Evolutionary conservation across 2,797 vertebrate species (phyloP).

Genomic region (Nothura maculosa): DNA sequence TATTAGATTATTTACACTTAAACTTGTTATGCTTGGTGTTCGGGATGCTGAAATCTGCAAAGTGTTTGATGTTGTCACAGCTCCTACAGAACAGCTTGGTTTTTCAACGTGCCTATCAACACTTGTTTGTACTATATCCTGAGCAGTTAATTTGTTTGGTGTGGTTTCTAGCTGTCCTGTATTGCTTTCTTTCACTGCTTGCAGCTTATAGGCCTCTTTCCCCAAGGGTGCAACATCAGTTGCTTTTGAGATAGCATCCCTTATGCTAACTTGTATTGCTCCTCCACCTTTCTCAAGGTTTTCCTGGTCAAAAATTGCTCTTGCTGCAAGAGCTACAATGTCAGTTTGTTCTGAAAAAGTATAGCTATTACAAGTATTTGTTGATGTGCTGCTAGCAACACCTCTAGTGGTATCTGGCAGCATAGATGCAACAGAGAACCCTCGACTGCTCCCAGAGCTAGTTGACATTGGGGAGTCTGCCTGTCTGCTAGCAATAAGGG

Average conservation of each 20-base stretch:
- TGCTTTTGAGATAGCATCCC: slow-evolving; percentile 70
- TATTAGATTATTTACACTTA: slow-evolving; percentile 95
- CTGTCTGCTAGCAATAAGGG: slow-evolving; percentile 85
- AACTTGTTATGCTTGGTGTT: slow-evolving; percentile 87
- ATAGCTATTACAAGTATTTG: slow-evolving; percentile 88
- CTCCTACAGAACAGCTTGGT: slow-evolving; percentile 80
- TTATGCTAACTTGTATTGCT: slow-evolving; percentile 58
- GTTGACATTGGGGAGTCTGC: slow-evolving; percentile 92
- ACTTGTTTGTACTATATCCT: slow-evolving; percentile 69
- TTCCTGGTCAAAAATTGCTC: slow-evolving; percentile 95
- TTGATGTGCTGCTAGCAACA: slow-evolving; percentile 82
- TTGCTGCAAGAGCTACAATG: slow-evolving; percentile 91
- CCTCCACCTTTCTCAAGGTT: slow-evolving; percentile 82
- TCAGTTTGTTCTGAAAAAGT: slow-evolving; percentile 94
- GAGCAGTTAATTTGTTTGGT: slow-evolving; percentile 81
- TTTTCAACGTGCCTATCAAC: slow-evolving; percentile 84
- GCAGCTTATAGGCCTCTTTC: slow-evolving; percentile 86
- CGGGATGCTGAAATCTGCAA: slow-evolving; percentile 87
- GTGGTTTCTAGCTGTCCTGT: slow-evolving; percentile 78
- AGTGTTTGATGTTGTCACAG: slow-evolving; percentile 76
- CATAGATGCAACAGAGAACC: slow-evolving; percentile 98
- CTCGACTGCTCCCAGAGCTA: slow-evolving; percentile 88
- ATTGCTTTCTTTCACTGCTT: slow-evolving; percentile 73
- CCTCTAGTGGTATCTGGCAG: slow-evolving; percentile 88
- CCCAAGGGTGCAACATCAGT: slow-evolving; percentile 72